These are phyloP conservation scores for Dynastes grantii DNA, from an alignment of 2,888 invertebrate genomes.

Conservation along the genomic window DNA sequence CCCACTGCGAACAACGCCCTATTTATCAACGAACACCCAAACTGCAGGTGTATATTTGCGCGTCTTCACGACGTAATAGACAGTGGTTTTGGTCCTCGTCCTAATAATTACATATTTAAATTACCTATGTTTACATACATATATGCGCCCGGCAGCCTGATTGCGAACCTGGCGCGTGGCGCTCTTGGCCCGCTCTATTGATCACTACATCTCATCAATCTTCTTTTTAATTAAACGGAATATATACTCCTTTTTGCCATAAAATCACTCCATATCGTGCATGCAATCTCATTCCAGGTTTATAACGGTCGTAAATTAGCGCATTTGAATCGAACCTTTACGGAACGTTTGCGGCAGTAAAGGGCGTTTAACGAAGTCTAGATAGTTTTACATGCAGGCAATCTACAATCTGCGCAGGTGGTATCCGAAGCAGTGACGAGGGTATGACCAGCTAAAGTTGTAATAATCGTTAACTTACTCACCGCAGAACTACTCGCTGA, in stretches of 20 bases:
- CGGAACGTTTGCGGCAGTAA: background rate
- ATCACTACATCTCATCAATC: too few species aligned
- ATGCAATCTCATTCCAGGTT: slow-evolving; percentile 6
- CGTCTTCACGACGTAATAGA: too few species aligned
- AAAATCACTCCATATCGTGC: slow-evolving; percentile 12
- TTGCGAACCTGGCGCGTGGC: too few species aligned
- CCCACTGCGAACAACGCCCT: too few species aligned
- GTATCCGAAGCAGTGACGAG: slow-evolving; percentile 26
- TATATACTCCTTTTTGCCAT: slow-evolving; percentile 4
- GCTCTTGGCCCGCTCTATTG: too few species aligned
- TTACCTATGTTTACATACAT: too few species aligned
- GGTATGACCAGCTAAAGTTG: slow-evolving; percentile 16
- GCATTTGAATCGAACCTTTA: slow-evolving; percentile 9
- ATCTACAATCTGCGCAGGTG: slow-evolving; percentile 27
- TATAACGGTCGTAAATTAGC: slow-evolving; percentile 24
- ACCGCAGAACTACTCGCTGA: slow-evolving; percentile 3
- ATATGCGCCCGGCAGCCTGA: too few species aligned
- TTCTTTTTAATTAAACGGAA: background rate
- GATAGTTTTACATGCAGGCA: slow-evolving; percentile 1
- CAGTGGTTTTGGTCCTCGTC: too few species aligned
- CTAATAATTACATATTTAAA: too few species aligned
- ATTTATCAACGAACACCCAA: too few species aligned
- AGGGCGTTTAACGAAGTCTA: slow-evolving; percentile 8
- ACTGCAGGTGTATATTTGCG: too few species aligned
- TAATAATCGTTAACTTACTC: slow-evolving; percentile 23